Percentiles rank a stretch among this genome's conserved stretches.
Conservation (phyloP, 1,140 invertebrate species). For the Araneus ventricosus region DNA sequence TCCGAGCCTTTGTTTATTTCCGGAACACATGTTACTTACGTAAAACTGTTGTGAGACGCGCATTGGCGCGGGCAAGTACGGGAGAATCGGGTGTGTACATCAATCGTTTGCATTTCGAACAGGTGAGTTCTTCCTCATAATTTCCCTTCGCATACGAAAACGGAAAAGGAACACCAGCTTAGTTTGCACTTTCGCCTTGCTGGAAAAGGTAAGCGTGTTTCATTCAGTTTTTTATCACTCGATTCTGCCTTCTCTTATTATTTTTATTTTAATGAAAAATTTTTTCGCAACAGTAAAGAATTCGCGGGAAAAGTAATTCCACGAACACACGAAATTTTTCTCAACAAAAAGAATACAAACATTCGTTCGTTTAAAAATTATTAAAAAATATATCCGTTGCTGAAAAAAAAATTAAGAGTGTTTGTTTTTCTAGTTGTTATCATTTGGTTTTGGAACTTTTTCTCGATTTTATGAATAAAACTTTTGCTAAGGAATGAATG, state of each 20-base stretch:
- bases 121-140: constrained; percentile 56
- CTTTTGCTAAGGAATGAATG: too few relatives aligned
- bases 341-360: not conserved
- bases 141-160: constrained; percentile 31
- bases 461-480: too few relatives aligned
- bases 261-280: not conserved
- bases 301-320: not conserved
- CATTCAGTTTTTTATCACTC: not conserved
- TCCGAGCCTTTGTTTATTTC: constrained; percentile 31
- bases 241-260: not conserved
- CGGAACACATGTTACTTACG: constrained; percentile 51
- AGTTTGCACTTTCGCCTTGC: not conserved
- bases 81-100: constrained; percentile 26
- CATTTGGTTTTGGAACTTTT: too few relatives aligned
- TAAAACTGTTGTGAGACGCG: constrained; percentile 10
- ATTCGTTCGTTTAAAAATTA: not conserved
- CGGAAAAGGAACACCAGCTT: constrained; percentile 67
- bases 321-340: not conserved
- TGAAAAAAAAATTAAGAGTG: too few relatives aligned
- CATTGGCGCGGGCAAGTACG: constrained; percentile 8
- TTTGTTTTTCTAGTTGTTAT: too few relatives aligned
- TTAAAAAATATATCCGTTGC: too few relatives aligned
- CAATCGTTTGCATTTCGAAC: constrained; percentile 63
- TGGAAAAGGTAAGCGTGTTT: constrained; percentile 39
- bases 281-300: too few relatives aligned